Evolutionary conservation across 2,113 vertebrate genomes (phyloP).

Genomic region (Hippocampus abdominalis): DNA sequence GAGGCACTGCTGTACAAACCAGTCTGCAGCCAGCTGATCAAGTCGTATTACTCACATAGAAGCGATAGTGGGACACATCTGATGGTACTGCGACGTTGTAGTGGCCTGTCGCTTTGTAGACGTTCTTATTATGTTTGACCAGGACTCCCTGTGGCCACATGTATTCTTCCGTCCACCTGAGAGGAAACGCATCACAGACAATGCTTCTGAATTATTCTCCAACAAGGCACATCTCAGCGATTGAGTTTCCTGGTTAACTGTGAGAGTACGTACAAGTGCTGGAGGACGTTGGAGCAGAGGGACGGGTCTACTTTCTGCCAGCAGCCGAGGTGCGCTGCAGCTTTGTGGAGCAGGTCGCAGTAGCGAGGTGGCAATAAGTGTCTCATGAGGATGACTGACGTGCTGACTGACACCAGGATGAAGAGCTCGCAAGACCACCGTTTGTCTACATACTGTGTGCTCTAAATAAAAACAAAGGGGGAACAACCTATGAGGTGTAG

Average conservation of each 20-base stretch:
- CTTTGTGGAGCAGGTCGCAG: conserved; percentile 95
- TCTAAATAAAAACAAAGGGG: conserved; percentile 66
- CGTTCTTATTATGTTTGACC: conserved; percentile 97
- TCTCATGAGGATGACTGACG: conserved; percentile 92
- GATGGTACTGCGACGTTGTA: conserved; percentile 97
- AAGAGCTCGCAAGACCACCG: conserved; percentile 98
- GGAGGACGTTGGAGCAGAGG: conserved; percentile 93
- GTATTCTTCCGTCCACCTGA: conserved; percentile 96
- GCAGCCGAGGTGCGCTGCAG: conserved; percentile 93
- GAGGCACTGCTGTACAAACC: neutral
- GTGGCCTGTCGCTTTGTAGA: conserved; percentile 98
- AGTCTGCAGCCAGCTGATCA: neutral
- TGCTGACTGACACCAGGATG: conserved; percentile 93
- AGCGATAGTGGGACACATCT: conserved; percentile 95
- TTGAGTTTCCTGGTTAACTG: neutral
- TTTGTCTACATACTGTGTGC: conserved; percentile 97
- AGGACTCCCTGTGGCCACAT: conserved; percentile 97
- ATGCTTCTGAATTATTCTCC: too few relatives aligned
- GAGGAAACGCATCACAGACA: neutral
- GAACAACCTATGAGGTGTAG: neutral
- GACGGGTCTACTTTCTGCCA: conserved; percentile 98
- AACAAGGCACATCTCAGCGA: neutral
- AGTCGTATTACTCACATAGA: conserved; percentile 83
- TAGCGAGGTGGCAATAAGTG: conserved; percentile 91
- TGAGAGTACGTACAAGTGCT: conserved; percentile 83